A percentile compares a stretch with the other conserved stretches of the same genome.
phyloP scores from a whole-genome alignment of 2,888 invertebrate species.

The Cremastinae sp. region DNA sequence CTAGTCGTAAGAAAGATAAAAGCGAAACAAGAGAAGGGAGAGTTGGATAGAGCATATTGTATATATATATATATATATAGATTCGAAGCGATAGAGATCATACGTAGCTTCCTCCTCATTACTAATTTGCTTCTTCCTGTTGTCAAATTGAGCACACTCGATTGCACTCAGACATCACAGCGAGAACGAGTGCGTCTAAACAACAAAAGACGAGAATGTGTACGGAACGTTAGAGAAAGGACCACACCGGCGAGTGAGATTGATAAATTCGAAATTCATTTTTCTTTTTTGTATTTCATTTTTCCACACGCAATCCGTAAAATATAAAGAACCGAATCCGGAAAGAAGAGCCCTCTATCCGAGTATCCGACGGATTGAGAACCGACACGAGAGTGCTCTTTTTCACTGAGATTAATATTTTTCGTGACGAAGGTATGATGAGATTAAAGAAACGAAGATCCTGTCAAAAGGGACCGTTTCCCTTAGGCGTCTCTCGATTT shows the following conservation, averaged over 20 bases:
- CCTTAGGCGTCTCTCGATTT: background rate
- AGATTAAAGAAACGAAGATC: slow-evolving; percentile 70
- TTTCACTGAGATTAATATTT: slow-evolving; percentile 64
- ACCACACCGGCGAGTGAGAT: no score
- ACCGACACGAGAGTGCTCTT: slow-evolving; percentile 65
- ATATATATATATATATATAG: background rate
- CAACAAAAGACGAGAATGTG: slow-evolving; percentile 21
- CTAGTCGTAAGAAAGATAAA: no score
- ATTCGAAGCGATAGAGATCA: slow-evolving; percentile 33
- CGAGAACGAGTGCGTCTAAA: slow-evolving; percentile 9
- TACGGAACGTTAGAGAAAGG: slow-evolving; percentile 2
- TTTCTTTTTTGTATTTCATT: no score
- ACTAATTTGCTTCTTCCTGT: slow-evolving; percentile 75
- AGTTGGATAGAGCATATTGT: no score
- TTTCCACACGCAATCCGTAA: slow-evolving; percentile 1
- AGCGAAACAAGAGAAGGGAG: background rate
- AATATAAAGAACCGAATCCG: no score
- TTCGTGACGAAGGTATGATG: slow-evolving; percentile 43
- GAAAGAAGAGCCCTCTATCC: no score
- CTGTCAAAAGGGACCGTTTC: slow-evolving; percentile 25
- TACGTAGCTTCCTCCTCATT: slow-evolving; percentile 59
- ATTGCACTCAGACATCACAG: slow-evolving; percentile 23
- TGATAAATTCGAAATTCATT: background rate
- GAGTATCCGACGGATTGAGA: slow-evolving; percentile 24
- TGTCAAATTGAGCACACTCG: slow-evolving; percentile 66